These are phyloP conservation scores for Artemia franciscana DNA, from an alignment of 1,140 invertebrate species.

Conservation along the genomic window DNA sequence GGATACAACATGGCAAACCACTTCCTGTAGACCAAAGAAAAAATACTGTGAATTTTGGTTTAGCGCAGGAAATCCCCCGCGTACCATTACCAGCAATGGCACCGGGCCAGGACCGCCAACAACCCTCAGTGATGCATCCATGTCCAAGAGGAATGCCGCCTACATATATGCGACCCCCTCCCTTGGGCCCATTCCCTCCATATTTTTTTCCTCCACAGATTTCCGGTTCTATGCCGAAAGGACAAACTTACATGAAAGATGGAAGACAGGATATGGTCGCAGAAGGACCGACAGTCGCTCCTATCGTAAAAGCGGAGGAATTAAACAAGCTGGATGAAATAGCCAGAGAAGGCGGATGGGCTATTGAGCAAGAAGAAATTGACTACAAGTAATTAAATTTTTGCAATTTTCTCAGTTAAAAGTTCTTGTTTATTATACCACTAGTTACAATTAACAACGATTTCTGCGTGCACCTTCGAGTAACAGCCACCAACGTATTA, in stretches of 20 bases:
- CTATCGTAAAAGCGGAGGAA: constrained; percentile 78
- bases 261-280: constrained; percentile 23
- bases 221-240: constrained; percentile 9
- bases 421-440: too few relatives aligned
- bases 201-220: constrained; percentile 14
- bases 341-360: constrained; percentile 54
- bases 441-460: too few relatives aligned
- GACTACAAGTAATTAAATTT: constrained; percentile 54
- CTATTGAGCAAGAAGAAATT: constrained; percentile 62
- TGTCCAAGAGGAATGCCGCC: constrained; percentile 16
- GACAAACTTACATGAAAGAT: constrained; percentile 12
- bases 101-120: constrained; percentile 36
- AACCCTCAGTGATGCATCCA: constrained; percentile 17
- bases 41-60: neutral
- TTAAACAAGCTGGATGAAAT: constrained; percentile 75
- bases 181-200: constrained; percentile 2
- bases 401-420: too few relatives aligned
- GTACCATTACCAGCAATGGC: constrained; percentile 24
- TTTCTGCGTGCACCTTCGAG: too few relatives aligned
- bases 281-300: too few relatives aligned
- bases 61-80: too few relatives aligned
- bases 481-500: too few relatives aligned
- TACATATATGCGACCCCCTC: constrained; percentile 21
- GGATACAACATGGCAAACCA: constrained; percentile 45
- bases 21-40: constrained; percentile 15